phyloP scores from a whole-genome alignment of 2,113 vertebrate species.

The Saimiri boliviensis region DNA sequence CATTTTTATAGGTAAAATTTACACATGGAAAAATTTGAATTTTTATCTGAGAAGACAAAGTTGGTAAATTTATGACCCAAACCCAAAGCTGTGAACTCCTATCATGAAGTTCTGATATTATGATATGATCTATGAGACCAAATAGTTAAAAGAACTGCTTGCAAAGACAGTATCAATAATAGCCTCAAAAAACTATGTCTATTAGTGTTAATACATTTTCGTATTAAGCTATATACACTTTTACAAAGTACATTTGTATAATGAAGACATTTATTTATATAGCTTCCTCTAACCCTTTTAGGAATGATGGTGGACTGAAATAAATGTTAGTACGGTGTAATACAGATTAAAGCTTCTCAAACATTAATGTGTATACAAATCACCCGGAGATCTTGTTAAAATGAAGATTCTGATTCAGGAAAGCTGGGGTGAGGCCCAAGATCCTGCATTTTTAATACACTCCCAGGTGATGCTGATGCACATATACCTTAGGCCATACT shows the following conservation, averaged over 20 bases:
- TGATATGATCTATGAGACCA: not conserved
- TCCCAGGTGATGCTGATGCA: not conserved
- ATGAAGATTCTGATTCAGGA: not conserved
- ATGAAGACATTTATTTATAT: not conserved
- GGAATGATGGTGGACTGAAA: slow-evolving; percentile 10
- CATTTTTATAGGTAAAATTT: not conserved
- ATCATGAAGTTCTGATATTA: not conserved
- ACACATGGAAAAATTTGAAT: not conserved
- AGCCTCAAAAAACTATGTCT: slow-evolving; percentile 7
- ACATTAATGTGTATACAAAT: not conserved
- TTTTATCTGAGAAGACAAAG: not conserved
- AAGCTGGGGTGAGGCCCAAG: not conserved
- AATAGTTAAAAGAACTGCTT: not conserved
- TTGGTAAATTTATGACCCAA: slow-evolving; percentile 28
- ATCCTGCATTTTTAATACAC: slow-evolving; percentile 7
- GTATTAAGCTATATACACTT: not conserved
- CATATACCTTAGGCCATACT: not conserved
- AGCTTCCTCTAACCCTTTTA: not conserved
- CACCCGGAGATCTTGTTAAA: not conserved
- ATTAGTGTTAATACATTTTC: not conserved
- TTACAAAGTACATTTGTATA: not conserved
- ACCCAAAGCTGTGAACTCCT: not conserved
- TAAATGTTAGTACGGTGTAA: not conserved
- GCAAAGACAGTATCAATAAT: not conserved
- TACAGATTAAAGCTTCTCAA: not conserved